These are phyloP conservation scores for Acromyrmex charruanus DNA, from an alignment of 1,140 invertebrate genomes.

Conservation along the genomic window DNA sequence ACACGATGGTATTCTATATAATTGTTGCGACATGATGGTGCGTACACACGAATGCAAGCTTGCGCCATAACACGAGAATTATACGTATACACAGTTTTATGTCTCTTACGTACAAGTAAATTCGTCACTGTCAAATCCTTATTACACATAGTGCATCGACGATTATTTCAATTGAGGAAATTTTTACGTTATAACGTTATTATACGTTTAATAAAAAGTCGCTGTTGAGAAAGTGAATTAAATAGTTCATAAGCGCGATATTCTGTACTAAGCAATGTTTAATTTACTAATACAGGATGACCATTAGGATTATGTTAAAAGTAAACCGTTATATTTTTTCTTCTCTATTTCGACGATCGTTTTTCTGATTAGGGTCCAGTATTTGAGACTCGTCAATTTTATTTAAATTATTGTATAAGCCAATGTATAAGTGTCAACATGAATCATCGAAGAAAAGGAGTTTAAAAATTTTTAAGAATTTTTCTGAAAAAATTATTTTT, in stretches of 20 bases:
- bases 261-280: not conserved
- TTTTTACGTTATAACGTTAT: too few relatives aligned
- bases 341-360: too few relatives aligned
- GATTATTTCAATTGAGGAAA: constrained; percentile 1
- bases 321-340: too few relatives aligned
- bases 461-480: too few relatives aligned
- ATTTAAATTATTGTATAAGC: too few relatives aligned
- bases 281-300: constrained; percentile 17
- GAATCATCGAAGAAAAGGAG: too few relatives aligned
- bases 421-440: too few relatives aligned
- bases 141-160: not conserved
- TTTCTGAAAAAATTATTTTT: too few relatives aligned
- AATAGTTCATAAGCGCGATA: not conserved
- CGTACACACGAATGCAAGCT: not conserved
- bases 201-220: not conserved
- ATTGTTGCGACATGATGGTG: not conserved
- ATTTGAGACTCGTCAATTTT: too few relatives aligned
- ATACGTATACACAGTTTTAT: constrained; percentile 23
- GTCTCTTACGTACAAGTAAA: constrained; percentile 5
- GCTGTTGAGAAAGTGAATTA: not conserved
- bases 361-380: too few relatives aligned
- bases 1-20: not conserved
- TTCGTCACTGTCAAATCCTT: constrained; percentile 18
- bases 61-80: constrained; percentile 24
- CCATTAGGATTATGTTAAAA: too few relatives aligned